Base-by-base conservation (phyloP, 2,797 vertebrate species). In the Enteromius viviparus region DNA sequence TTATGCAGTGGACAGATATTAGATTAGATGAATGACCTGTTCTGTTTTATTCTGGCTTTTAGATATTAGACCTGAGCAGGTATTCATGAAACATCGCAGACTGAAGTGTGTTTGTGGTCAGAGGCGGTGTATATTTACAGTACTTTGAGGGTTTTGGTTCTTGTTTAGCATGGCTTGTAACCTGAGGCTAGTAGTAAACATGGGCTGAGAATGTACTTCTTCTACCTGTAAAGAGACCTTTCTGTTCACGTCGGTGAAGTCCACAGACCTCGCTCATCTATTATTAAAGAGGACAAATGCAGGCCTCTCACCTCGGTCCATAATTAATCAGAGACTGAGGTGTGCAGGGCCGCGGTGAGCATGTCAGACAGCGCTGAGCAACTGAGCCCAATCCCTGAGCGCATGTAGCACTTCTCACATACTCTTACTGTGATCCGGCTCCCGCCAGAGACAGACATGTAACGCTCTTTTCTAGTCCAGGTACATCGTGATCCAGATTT, bases 271-370 rank as follows among this genome's bases (percentile, higher is more conserved):
- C 45, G 26, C 29, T 82, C 75, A 68, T 85, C 34, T 64, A 72
- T 82, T 85, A 85, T 85, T 71, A 53, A 82, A 58, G 45, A 76
- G 49, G 75, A 85, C 84, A 82, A 82, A 85, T 82, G 75, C 75
- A 53, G 66, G 23, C 65, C 53, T 71, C 74, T 85, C 79, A 85
- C 79, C 84, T 55, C 65, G 0, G 78, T 85, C 62, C 83, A 85
- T 80, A 85, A 81, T 85, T 85, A 84, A 84, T 79, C 76, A 55
- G 62, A 34, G 83, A 78, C 68, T 37, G 69, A 80, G 78, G 78
- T 55, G 66, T 80, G n/a, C 37, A 17, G 68, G 34, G 53, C 49
- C 53, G 2, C 7, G 7, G 40, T 29, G 78, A 55, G 51, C 65
- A 69, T 80, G 78, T 80, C 62, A 34, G 60, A 65, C 76, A 78